phyloP scores from a whole-genome alignment of 2,888 invertebrate genomes.

The Nysson spinosus region DNA sequence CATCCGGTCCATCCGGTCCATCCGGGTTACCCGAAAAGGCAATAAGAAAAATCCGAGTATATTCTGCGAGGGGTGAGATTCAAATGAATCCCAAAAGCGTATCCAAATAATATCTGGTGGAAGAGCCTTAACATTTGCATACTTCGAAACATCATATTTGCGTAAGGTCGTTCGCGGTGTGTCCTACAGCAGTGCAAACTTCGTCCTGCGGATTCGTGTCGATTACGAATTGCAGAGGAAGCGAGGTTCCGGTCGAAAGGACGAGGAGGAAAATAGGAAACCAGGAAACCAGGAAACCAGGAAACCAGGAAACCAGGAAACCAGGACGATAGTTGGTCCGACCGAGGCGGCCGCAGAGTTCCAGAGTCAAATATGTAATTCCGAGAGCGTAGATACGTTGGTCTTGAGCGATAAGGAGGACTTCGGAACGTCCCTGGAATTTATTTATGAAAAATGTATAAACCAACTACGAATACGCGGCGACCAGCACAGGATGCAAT shows the following conservation, averaged over 20 bases:
- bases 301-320: background rate
- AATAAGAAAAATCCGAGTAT: no score
- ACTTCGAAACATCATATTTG: slow-evolving; percentile 6
- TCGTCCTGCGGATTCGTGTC: background rate
- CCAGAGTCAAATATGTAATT: slow-evolving; percentile 40
- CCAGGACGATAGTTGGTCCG: background rate
- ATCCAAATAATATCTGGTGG: background rate
- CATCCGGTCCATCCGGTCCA: no score
- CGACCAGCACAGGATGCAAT: slow-evolving; percentile 36
- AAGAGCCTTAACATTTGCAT: background rate
- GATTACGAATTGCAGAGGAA: slow-evolving; percentile 1
- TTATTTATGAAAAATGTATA: slow-evolving; percentile 68
- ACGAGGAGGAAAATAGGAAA: background rate
- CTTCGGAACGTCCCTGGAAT: slow-evolving; percentile 52
- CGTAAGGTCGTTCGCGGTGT: background rate
- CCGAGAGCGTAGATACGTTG: slow-evolving; percentile 6
- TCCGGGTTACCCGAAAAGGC: no score
- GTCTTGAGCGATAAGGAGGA: slow-evolving; percentile 12
- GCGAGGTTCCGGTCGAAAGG: background rate
- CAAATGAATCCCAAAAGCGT: no score
- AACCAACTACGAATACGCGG: slow-evolving; percentile 33
- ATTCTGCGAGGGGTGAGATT: no score
- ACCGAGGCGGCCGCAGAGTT: background rate
- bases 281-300: background rate
- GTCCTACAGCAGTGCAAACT: background rate